These are phyloP conservation scores for Tipula vernalis DNA, from an alignment of 2,888 invertebrate species.

Conservation along the genomic window DNA sequence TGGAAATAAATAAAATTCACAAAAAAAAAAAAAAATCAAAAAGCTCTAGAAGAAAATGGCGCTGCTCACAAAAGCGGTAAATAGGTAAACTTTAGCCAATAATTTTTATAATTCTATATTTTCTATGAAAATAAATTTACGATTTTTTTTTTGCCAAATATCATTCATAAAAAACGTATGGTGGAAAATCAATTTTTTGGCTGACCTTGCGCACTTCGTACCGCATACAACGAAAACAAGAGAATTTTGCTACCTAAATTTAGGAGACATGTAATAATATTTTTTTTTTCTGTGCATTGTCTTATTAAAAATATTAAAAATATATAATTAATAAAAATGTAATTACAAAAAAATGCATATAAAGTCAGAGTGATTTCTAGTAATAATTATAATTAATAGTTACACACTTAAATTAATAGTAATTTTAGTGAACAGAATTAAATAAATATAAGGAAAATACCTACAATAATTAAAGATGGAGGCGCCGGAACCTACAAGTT, in stretches of 20 bases:
- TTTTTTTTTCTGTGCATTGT: neutral
- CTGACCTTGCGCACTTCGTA: neutral
- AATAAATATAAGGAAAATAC: neutral
- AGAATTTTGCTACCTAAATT: neutral
- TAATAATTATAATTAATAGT: neutral
- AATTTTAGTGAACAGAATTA: neutral
- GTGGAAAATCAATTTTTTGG: neutral
- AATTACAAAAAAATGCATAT: neutral
- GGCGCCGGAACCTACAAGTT: constrained; percentile 27
- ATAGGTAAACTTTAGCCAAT: neutral
- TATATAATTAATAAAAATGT: neutral
- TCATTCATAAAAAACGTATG: neutral
- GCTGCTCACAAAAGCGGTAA: neutral
- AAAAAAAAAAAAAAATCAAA: too few relatives aligned
- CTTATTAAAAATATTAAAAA: neutral
- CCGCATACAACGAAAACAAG: neutral
- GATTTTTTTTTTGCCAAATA: neutral
- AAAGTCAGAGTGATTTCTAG: neutral
- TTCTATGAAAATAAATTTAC: too few relatives aligned
- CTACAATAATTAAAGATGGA: constrained; percentile 11
- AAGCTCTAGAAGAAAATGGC: too few relatives aligned
- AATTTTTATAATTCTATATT: neutral
- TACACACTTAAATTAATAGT: neutral
- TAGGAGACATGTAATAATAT: neutral
- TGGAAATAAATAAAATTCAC: too few relatives aligned